Evolutionary conservation across 2,888 invertebrate species (phyloP).

Genomic region (Lumbricus terrestris): DNA sequence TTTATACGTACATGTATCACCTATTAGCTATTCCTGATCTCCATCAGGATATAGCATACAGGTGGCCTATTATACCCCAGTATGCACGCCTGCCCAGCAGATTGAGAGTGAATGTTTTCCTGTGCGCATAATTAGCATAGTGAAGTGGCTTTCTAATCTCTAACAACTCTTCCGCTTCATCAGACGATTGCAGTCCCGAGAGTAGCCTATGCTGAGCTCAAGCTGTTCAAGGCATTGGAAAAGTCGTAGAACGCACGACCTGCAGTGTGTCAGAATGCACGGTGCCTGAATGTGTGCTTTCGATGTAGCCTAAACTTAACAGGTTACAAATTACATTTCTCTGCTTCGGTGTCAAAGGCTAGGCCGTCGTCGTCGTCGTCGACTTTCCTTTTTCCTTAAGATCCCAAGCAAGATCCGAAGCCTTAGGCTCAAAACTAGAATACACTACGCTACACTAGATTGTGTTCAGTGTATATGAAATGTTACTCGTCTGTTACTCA

Average conservation of each 20-base stretch:
- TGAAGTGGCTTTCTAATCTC: background rate
- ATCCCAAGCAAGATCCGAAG: too few relatives aligned
- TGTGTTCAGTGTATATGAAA: too few relatives aligned
- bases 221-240: background rate
- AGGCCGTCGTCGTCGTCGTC: too few relatives aligned
- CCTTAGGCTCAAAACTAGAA: too few relatives aligned
- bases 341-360: too few relatives aligned
- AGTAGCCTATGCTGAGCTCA: background rate
- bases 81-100: background rate
- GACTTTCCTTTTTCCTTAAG: too few relatives aligned
- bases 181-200: background rate
- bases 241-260: background rate
- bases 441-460: too few relatives aligned
- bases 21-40: background rate
- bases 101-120: background rate
- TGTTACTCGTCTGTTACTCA: too few relatives aligned
- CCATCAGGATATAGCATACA: background rate
- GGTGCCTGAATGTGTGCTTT: too few relatives aligned
- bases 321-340: too few relatives aligned
- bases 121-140: background rate
- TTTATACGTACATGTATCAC: background rate
- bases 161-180: background rate
- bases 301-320: too few relatives aligned
- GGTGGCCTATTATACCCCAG: background rate
- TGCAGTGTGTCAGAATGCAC: too few relatives aligned